These are phyloP conservation scores for Coendou prehensilis DNA, from an alignment of 2,797 vertebrate genomes.

Conservation along the genomic window DNA sequence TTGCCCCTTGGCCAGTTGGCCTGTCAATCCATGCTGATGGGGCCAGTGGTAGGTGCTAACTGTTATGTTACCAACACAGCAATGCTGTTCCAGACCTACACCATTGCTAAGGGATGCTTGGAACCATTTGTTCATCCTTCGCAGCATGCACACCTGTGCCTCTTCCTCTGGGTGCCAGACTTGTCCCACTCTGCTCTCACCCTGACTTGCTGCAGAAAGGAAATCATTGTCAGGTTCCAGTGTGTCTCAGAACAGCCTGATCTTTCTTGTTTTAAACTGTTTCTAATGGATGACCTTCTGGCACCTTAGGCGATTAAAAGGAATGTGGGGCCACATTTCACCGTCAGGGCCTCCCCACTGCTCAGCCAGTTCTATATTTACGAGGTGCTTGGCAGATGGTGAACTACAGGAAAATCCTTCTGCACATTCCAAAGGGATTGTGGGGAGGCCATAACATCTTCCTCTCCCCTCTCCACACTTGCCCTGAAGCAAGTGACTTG, in stretches of 20 bases:
- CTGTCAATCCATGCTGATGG: background rate
- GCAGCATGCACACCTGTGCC: rapidly evolving
- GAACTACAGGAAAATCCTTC: background rate
- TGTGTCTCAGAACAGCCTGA: background rate
- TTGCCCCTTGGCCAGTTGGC: no score
- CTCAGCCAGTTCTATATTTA: background rate
- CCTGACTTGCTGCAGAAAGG: background rate
- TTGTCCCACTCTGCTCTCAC: background rate
- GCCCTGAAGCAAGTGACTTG: background rate
- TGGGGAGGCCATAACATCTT: background rate
- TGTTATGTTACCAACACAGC: background rate
- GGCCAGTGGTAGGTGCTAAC: background rate
- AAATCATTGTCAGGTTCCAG: background rate
- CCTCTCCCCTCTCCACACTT: background rate
- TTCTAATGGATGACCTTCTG: background rate
- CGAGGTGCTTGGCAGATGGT: background rate
- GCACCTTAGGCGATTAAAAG: background rate
- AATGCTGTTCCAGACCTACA: background rate
- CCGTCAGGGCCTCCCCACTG: background rate
- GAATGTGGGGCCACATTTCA: background rate
- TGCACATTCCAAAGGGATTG: background rate
- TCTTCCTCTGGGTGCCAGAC: background rate
- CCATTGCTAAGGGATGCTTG: background rate
- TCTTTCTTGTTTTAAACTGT: background rate
- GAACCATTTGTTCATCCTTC: rapidly evolving